Conservation (phyloP, 2,797 vertebrate species). For the Malurus splendens region DNA sequence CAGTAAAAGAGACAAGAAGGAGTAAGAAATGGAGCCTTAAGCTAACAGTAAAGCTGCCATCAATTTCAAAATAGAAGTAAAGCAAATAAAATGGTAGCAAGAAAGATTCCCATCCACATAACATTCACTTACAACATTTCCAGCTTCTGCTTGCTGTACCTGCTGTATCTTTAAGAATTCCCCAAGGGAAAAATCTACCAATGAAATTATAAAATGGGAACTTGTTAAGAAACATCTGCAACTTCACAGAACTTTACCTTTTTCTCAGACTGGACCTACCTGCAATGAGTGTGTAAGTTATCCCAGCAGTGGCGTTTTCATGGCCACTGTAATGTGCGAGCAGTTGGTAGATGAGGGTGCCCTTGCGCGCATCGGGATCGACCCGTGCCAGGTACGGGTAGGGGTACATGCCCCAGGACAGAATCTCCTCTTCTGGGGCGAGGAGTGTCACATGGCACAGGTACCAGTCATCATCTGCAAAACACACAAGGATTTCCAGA, state of each 20-base stretch:
- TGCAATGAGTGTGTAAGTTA: slow-evolving; percentile 77
- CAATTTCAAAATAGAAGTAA: background rate
- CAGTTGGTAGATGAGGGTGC: slow-evolving; percentile 77
- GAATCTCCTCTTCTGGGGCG: slow-evolving; percentile 71
- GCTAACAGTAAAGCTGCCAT: background rate
- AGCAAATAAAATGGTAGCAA: background rate
- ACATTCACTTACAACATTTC: background rate
- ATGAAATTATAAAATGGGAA: background rate
- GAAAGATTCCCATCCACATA: background rate
- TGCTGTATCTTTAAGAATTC: background rate
- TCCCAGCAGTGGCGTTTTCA: slow-evolving; percentile 52
- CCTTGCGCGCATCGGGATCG: slow-evolving; percentile 73
- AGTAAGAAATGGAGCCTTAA: background rate
- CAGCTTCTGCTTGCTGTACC: background rate
- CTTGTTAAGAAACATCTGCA: background rate
- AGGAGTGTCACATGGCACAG: slow-evolving; percentile 78
- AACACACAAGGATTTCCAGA: background rate
- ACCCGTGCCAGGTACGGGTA: slow-evolving; percentile 79
- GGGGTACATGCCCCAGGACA: slow-evolving; percentile 86
- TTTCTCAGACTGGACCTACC: slow-evolving; percentile 55
- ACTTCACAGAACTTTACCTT: background rate
- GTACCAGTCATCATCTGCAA: slow-evolving; percentile 84
- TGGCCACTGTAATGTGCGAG: slow-evolving; percentile 42
- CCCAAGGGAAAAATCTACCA: background rate
- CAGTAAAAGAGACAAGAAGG: accelerated